These are phyloP conservation scores for Bovichtus variegatus DNA, from an alignment of 2,797 vertebrate genomes.

Conservation along the genomic window DNA sequence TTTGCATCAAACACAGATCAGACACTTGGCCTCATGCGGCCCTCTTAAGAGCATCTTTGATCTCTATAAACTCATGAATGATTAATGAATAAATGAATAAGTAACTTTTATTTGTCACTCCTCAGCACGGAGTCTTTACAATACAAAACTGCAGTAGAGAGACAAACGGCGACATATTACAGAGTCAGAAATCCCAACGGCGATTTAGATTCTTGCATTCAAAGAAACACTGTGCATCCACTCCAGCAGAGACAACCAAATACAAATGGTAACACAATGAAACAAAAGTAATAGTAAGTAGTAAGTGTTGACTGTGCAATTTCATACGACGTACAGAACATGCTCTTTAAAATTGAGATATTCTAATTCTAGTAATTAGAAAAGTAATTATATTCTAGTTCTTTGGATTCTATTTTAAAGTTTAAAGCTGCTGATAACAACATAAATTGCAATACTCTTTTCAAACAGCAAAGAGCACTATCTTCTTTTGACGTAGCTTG, in stretches of 20 bases:
- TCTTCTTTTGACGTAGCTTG: too few relatives aligned
- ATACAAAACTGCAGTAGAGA: background rate
- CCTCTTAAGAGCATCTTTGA: constrained; percentile 65
- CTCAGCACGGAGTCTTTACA: constrained; percentile 1
- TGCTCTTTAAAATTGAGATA: background rate
- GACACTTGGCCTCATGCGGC: constrained; percentile 52
- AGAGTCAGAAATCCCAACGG: background rate
- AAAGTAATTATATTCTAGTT: too few relatives aligned
- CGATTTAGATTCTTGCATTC: background rate
- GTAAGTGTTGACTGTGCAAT: background rate
- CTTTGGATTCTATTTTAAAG: background rate
- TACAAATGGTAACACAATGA: background rate
- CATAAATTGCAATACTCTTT: too few relatives aligned
- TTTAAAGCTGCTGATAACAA: background rate
- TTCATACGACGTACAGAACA: background rate
- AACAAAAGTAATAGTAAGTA: too few relatives aligned
- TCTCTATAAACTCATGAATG: constrained; percentile 67
- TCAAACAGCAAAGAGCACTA: too few relatives aligned
- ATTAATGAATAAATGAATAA: constrained; percentile 56
- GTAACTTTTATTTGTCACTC: constrained; percentile 53
- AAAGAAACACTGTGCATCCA: background rate
- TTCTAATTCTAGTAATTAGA: too few relatives aligned
- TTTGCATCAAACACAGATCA: constrained; percentile 68
- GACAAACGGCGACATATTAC: background rate
- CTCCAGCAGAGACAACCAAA: background rate